Evolutionary conservation across 2,888 invertebrate species (phyloP), one percentile per base, ranked within the genome.

Genomic region (Clunio marinus): DNA sequence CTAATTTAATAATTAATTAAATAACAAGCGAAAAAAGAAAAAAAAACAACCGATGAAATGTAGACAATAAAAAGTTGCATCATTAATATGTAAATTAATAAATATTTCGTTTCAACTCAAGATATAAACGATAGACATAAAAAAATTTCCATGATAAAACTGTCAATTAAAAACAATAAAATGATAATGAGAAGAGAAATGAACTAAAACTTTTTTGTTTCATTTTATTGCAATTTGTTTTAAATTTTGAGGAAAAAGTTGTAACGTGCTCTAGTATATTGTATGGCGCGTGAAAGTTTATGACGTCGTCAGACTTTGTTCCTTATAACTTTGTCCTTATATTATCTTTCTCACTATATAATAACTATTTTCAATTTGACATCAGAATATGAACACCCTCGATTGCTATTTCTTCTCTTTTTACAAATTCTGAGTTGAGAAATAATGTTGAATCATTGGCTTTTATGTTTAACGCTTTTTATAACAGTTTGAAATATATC

Each of bases 121-220:
- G 15, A 41, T n/a, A 32, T 5, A 51, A 51, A 51, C 24, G 51
- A 15, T 20, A 51, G 17, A 22, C 17, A 51, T 51, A 51, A 51
- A 51, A 51, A n/a, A 17, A 17, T 17, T 22, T 22, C 13, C 51
- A 17, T 7, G 7, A 17, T 45, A 45, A 41, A 41, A 41, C 7
- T 51, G 51, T 4, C 51, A 22, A n/a, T n/a, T n/a, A n/a, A 51
- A 45, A 51, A 51, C 24, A 51, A 51, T 51, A 51, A 51, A 51
- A 51, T 51, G 24, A 51, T 51, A 51, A 51, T 51, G 41, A 41
- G 41, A 41, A 10, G n/a, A 41, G n/a, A 41, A 41, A 7, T 41
- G 7, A 41, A 41, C 41, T 41, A 41, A 41, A n/a, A 41, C n/a
- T 41, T 41, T 32, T 32, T 32, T 32, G n/a, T n/a, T n/a, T n/a